These are phyloP conservation scores for Rhinophrynus dorsalis DNA, from an alignment of 2,797 vertebrate genomes.

Conservation along the genomic window DNA sequence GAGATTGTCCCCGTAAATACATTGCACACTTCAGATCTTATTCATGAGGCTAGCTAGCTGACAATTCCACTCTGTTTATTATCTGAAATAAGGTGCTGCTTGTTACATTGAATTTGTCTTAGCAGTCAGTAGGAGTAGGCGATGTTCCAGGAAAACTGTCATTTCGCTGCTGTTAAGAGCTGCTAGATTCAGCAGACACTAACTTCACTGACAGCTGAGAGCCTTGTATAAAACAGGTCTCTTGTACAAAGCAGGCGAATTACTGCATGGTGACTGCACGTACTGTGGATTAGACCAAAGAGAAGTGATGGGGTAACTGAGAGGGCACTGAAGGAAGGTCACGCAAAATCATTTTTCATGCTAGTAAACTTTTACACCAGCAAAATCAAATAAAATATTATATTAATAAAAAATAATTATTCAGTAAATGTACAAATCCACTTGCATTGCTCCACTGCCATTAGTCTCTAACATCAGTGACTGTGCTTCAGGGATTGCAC, in stretches of 20 bases:
- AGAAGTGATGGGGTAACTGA: neutral
- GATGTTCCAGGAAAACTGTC: slow-evolving; percentile 28
- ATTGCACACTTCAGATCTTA: neutral
- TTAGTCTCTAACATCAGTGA: no score
- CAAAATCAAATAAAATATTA: no score
- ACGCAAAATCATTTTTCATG: neutral
- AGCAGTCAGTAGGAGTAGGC: neutral
- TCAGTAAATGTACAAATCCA: no score
- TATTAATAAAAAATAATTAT: no score
- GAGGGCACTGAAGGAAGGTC: neutral
- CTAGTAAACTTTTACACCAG: no score
- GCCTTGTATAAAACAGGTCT: slow-evolving; percentile 4
- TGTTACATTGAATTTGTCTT: slow-evolving; percentile 3
- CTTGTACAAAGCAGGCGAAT: neutral
- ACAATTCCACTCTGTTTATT: slow-evolving; percentile 6
- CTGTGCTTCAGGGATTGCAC: no score
- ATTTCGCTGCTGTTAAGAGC: slow-evolving; percentile 20
- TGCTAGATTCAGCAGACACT: neutral
- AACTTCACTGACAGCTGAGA: slow-evolving; percentile 5
- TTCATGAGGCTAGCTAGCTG: neutral
- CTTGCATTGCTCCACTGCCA: no score
- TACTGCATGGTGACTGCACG: neutral
- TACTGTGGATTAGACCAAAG: neutral
- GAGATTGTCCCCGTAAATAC: neutral
- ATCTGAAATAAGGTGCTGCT: neutral